Evolutionary conservation across 2,888 invertebrate genomes (phyloP).

Genomic region (Agrochola litura): DNA sequence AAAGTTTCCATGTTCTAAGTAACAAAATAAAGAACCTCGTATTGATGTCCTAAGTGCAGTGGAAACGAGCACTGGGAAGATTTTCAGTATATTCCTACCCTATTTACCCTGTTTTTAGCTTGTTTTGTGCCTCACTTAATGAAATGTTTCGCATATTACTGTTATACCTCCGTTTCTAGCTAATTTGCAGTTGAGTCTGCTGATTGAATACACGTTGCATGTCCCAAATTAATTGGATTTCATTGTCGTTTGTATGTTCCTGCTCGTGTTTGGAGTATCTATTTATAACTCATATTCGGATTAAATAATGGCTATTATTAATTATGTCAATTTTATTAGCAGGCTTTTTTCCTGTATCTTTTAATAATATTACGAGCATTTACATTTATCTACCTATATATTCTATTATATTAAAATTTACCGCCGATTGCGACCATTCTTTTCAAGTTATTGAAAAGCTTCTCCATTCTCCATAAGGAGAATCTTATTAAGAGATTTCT

Average conservation of each 20-base stretch:
- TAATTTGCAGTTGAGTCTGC: slow-evolving; percentile 29
- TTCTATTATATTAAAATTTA: neutral
- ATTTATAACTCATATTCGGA: neutral
- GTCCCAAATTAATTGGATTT: slow-evolving; percentile 45
- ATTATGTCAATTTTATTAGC: neutral
- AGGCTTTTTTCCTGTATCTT: neutral
- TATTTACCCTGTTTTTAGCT: slow-evolving; percentile 7
- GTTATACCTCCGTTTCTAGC: slow-evolving; percentile 5
- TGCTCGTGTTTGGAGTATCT: neutral
- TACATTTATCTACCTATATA: neutral
- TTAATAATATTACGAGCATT: neutral
- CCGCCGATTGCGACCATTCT: neutral
- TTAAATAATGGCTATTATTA: neutral
- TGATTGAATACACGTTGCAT: slow-evolving; percentile 52
- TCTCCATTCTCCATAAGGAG: neutral
- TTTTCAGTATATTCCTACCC: neutral
- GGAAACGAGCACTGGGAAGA: slow-evolving; percentile 6
- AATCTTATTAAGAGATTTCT: neutral
- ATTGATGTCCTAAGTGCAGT: slow-evolving; percentile 4
- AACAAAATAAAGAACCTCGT: slow-evolving; percentile 5
- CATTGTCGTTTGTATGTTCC: slow-evolving; percentile 7
- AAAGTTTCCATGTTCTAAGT: slow-evolving; percentile 8
- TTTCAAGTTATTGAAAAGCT: too few relatives aligned
- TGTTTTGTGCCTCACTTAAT: slow-evolving; percentile 2
- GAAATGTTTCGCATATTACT: slow-evolving; percentile 38